These are phyloP conservation scores for Psilopogon haemacephalus DNA, from an alignment of 2,113 vertebrate genomes.

Conservation along the genomic window DNA sequence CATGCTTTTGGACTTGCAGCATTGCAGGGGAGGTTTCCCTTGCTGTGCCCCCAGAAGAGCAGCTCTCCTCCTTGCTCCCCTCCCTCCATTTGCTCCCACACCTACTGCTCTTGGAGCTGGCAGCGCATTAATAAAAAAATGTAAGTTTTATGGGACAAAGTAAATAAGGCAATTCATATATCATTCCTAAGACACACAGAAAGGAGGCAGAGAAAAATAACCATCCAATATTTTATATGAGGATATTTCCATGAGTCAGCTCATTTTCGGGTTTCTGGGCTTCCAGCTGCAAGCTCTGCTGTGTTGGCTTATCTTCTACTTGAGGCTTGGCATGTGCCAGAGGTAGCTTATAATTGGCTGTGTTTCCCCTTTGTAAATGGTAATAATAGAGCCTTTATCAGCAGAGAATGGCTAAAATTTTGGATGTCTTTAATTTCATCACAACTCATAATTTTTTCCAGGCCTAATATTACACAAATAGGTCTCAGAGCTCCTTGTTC, in stretches of 20 bases:
- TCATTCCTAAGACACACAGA: slow-evolving; percentile 71
- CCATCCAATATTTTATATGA: slow-evolving; percentile 26
- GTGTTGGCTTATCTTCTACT: slow-evolving; percentile 51
- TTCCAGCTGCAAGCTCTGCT: slow-evolving; percentile 52
- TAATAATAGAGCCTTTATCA: slow-evolving; percentile 62
- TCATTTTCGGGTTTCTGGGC: slow-evolving; percentile 47
- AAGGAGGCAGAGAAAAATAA: slow-evolving; percentile 77
- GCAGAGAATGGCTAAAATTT: slow-evolving; percentile 50
- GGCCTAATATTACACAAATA: background rate
- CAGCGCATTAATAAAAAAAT: slow-evolving; percentile 77
- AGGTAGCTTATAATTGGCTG: slow-evolving; percentile 64
- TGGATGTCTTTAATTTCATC: slow-evolving; percentile 64
- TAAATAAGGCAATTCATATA: slow-evolving; percentile 79
- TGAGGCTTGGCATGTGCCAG: slow-evolving; percentile 52
- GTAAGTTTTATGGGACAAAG: slow-evolving; percentile 75
- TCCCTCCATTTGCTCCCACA: background rate
- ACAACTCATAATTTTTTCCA: slow-evolving; percentile 40
- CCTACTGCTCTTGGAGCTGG: slow-evolving; percentile 27
- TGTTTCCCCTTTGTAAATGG: slow-evolving; percentile 54
- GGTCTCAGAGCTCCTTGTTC: background rate
- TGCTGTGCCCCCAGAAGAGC: background rate
- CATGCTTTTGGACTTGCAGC: background rate
- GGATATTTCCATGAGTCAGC: slow-evolving; percentile 78
- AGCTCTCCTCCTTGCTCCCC: background rate
- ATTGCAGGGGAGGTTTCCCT: background rate